Conservation (phyloP, 1,140 invertebrate genomes). For the Magallana angulata region DNA sequence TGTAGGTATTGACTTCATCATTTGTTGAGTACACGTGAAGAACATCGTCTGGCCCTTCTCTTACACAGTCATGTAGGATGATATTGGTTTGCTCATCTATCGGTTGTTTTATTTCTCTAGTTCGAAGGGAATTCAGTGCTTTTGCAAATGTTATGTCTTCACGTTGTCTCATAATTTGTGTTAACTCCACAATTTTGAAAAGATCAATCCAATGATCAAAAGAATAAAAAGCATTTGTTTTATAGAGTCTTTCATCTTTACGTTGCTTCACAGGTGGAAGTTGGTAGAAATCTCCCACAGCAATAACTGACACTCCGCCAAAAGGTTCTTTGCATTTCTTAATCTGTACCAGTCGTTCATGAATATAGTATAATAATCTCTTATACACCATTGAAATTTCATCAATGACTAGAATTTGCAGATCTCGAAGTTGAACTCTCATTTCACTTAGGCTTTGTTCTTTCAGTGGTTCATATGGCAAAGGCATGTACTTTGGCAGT, state of each 20-base stretch:
- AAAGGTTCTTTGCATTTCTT: slow-evolving; percentile 4
- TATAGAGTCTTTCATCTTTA: neutral
- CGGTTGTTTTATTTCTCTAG: too few relatives aligned
- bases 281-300: slow-evolving; percentile 28
- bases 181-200: neutral
- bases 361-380: neutral
- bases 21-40: too few relatives aligned
- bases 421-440: slow-evolving; percentile 40
- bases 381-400: slow-evolving; percentile 24
- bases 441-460: slow-evolving; percentile 44
- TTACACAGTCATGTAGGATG: too few relatives aligned
- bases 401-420: slow-evolving; percentile 37
- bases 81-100: too few relatives aligned
- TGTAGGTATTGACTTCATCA: too few relatives aligned
- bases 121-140: neutral
- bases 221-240: neutral
- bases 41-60: too few relatives aligned
- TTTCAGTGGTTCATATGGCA: slow-evolving; percentile 33
- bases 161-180: slow-evolving; percentile 18
- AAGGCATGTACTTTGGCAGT: slow-evolving; percentile 17
- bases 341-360: too few relatives aligned
- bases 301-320: neutral
- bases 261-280: slow-evolving; percentile 23
- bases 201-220: neutral
- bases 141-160: slow-evolving; percentile 12